Conservation (phyloP, 2,113 vertebrate species). For the Neofelis nebulosa region DNA sequence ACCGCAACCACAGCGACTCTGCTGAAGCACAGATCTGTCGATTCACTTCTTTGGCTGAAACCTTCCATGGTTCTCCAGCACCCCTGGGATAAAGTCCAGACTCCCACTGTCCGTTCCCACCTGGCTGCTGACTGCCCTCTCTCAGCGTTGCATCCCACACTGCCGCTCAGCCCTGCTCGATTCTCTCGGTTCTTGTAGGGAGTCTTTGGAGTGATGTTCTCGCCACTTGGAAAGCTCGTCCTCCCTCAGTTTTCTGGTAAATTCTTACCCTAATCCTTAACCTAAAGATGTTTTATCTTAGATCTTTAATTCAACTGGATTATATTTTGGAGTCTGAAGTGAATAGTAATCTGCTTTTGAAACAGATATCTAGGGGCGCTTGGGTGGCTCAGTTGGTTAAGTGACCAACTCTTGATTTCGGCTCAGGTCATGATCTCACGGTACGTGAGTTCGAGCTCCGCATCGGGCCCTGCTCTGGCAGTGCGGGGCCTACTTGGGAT, state of each 20-base stretch:
- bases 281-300: background rate
- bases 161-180: rapidly evolving
- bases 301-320: background rate
- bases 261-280: too few relatives aligned
- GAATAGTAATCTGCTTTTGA: background rate
- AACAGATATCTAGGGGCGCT: background rate
- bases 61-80: too few relatives aligned
- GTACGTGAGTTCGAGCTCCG: too few relatives aligned
- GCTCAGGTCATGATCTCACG: too few relatives aligned
- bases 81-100: background rate
- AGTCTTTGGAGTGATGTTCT: background rate
- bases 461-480: too few relatives aligned
- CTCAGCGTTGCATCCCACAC: rapidly evolving
- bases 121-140: rapidly evolving
- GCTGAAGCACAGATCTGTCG: background rate
- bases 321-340: background rate
- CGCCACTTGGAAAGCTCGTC: background rate
- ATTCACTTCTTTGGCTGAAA: background rate
- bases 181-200: rapidly evolving
- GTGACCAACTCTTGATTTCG: too few relatives aligned
- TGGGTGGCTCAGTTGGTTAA: too few relatives aligned
- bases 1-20: background rate
- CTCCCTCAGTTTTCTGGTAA: background rate
- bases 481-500: too few relatives aligned
- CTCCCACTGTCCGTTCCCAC: background rate